Conservation (phyloP, 92 coral and sea anemone genomes). For the Porites cylindrica region DNA sequence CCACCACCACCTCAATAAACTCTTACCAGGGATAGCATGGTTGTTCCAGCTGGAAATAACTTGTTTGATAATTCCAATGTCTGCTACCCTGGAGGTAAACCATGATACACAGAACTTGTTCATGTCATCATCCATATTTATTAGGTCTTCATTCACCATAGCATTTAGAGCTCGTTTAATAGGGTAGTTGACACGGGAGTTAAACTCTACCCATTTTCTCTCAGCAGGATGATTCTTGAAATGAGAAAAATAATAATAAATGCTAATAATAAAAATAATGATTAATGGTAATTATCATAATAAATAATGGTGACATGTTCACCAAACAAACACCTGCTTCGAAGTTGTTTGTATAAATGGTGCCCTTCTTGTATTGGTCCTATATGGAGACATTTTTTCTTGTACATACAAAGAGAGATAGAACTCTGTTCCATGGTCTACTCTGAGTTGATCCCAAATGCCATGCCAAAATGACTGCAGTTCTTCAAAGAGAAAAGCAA, state of each 20-base stretch:
- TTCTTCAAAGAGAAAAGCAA: background rate
- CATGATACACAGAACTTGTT: background rate
- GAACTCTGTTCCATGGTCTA: slow-evolving; percentile 76
- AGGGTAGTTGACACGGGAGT: slow-evolving; percentile 60
- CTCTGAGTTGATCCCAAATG: slow-evolving; percentile 74
- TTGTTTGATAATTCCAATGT: slow-evolving; percentile 37
- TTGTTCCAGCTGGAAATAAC: slow-evolving; percentile 63
- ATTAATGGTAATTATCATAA: too few relatives aligned
- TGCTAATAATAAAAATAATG: too few relatives aligned
- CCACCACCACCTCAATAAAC: too few relatives aligned
- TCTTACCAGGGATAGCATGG: slow-evolving; percentile 58
- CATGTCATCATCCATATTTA: too few relatives aligned
- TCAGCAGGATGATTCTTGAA: slow-evolving; percentile 64
- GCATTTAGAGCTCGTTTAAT: slow-evolving; percentile 13
- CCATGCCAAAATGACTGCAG: slow-evolving; percentile 40
- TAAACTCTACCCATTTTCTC: slow-evolving; percentile 66
- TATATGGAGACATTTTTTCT: slow-evolving; percentile 17
- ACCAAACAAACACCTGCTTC: slow-evolving; percentile 59
- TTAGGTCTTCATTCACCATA: too few relatives aligned
- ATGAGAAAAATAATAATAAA: background rate
- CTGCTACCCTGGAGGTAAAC: slow-evolving; percentile 52
- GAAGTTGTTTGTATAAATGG: slow-evolving; percentile 61
- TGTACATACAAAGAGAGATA: slow-evolving; percentile 40
- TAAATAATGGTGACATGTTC: background rate
- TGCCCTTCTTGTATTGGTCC: too few relatives aligned